Evolutionary conservation across 2,113 vertebrate genomes (phyloP).

Genomic region (Antigone vipio): DNA sequence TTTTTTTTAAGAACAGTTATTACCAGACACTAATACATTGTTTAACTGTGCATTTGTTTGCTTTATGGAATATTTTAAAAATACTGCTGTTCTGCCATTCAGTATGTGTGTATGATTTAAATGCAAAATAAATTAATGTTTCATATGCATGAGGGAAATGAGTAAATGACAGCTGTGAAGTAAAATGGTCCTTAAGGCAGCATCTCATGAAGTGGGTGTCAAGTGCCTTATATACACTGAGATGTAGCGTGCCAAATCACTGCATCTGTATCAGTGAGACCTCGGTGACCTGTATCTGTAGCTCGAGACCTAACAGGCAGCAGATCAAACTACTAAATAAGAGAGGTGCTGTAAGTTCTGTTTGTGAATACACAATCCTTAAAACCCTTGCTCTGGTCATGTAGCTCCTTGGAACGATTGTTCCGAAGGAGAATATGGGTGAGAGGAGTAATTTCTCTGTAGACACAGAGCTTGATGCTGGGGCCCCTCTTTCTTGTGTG

Average conservation of each 20-base stretch:
- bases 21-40: not conserved
- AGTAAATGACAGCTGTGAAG: not conserved
- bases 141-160: not conserved
- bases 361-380: not conserved
- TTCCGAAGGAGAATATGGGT: not conserved
- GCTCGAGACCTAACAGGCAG: not conserved
- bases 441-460: not conserved
- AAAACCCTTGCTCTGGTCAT: not conserved
- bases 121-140: not conserved
- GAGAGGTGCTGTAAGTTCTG: not conserved
- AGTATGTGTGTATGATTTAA: not conserved
- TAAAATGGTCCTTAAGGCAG: not conserved
- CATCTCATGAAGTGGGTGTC: not conserved
- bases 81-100: not conserved
- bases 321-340: not conserved
- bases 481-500: not conserved
- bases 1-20: not conserved
- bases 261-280: not conserved
- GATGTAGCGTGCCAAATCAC: not conserved
- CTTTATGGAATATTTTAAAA: not conserved
- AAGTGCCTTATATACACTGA: not conserved
- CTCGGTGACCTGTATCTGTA: not conserved
- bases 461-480: not conserved
- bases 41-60: not conserved
- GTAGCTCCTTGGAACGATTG: not conserved